Evolutionary conservation across 1,140 invertebrate species (phyloP), one percentile per base, ranked within the genome.

Genomic region (Cyclina sinensis): DNA sequence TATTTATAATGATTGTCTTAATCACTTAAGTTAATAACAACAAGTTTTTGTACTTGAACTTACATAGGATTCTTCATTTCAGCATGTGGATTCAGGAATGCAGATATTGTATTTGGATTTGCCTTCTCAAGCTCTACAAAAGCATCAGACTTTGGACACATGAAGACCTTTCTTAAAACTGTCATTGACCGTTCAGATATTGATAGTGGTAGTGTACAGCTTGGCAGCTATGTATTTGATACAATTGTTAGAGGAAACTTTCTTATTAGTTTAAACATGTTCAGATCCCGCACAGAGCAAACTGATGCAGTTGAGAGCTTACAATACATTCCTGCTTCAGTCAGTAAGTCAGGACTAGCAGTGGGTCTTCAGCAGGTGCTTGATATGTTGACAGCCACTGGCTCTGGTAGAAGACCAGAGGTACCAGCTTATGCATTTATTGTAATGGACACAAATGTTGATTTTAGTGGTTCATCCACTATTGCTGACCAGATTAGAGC

Each of bases 31-130:
- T n/a, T n/a, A n/a, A n/a, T n/a, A n/a, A n/a, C n/a, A n/a, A n/a
- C n/a, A n/a, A n/a, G n/a, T n/a, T n/a, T n/a, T n/a, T n/a, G n/a
- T n/a, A n/a, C n/a, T n/a, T n/a, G n/a, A n/a, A n/a, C n/a, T n/a
- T n/a, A n/a, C n/a, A n/a, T n/a, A n/a, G n/a, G n/a, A n/a, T 46
- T 11, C 39, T 11, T 73, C 18, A 3, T 24, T 37, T 39, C 73
- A 76, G 73, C 21, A n/a, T 76, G 73, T 76, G 73, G 73, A 46
- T 76, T 24, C 43, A 48, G 43, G 39, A 48, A 76, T 76, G 24
- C 27, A 76, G 73, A 76, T 76, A 4, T 76, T 11, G n/a, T 76
- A 4, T 48, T 76, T 51, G 73, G 37, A 11, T 4, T 76, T 4
- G 73, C 37, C 12, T 21, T 76, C 4, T 76, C 73, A n/a, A 76